phyloP scores from a whole-genome alignment of 2,113 vertebrate species.

The Pterophyllum scalare region DNA sequence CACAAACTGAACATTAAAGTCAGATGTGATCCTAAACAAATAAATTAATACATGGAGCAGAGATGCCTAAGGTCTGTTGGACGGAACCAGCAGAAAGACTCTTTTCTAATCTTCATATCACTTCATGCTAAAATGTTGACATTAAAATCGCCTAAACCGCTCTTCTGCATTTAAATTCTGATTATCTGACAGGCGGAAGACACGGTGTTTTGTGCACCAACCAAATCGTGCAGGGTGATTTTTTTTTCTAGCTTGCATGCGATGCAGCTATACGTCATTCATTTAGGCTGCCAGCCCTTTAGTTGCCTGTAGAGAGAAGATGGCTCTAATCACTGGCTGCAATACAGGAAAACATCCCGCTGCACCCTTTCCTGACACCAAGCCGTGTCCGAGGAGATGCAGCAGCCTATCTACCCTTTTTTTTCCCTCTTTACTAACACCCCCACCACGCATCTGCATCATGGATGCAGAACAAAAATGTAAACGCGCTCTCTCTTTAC shows the following conservation, averaged over 20 bases:
- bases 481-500: background rate
- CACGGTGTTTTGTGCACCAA: conserved; percentile 19
- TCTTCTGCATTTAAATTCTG: background rate
- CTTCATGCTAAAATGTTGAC: background rate
- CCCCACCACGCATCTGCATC: background rate
- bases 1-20: background rate
- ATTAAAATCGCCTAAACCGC: background rate
- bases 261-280: conserved; percentile 76
- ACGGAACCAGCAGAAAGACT: background rate
- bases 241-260: background rate
- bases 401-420: conserved; percentile 23
- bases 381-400: conserved; percentile 39
- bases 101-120: background rate
- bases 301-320: conserved; percentile 66
- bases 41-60: background rate
- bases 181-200: background rate
- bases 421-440: background rate
- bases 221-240: conserved; percentile 37
- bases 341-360: conserved; percentile 72
- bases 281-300: conserved; percentile 58
- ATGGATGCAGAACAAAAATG: conserved; percentile 11
- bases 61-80: background rate
- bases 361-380: conserved; percentile 62
- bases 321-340: conserved; percentile 72
- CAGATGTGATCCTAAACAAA: background rate